phyloP scores from a whole-genome alignment of 2,797 vertebrate species.

The Danionella dracula region DNA sequence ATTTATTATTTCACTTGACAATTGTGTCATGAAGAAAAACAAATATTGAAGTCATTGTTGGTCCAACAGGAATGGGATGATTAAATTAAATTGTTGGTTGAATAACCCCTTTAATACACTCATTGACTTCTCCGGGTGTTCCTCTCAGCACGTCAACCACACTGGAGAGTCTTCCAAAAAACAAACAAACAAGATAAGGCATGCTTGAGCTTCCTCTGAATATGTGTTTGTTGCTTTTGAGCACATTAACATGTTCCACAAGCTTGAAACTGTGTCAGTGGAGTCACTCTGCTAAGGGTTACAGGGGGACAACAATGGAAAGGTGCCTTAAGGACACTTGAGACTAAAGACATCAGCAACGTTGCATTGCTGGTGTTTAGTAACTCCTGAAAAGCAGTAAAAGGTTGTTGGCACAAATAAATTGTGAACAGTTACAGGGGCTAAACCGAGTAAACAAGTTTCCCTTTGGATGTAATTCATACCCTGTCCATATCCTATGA shows the following conservation, averaged over 20 bases:
- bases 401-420: background rate
- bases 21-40: too few species aligned
- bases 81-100: too few species aligned
- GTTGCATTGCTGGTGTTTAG: too few species aligned
- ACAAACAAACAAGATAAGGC: slow-evolving; percentile 5
- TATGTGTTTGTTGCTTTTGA: slow-evolving; percentile 36
- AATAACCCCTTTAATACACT: background rate
- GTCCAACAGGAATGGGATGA: too few species aligned
- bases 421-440: background rate
- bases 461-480: background rate
- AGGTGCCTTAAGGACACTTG: slow-evolving; percentile 22
- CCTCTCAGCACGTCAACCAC: background rate
- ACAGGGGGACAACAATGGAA: slow-evolving; percentile 13
- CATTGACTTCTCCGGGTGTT: slow-evolving; percentile 15
- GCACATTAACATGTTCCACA: slow-evolving; percentile 24
- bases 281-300: slow-evolving; percentile 34
- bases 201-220: slow-evolving; percentile 1
- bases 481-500: background rate
- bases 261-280: slow-evolving; percentile 20
- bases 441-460: background rate
- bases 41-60: too few species aligned
- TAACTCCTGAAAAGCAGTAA: background rate
- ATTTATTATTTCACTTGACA: too few species aligned
- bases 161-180: background rate
- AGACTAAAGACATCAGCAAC: slow-evolving; percentile 2